Percentiles rank a stretch among this genome's conserved stretches.
These are phyloP conservation scores for Galago senegalensis DNA, from an alignment of 2,797 vertebrate species.

Conservation along the genomic window DNA sequence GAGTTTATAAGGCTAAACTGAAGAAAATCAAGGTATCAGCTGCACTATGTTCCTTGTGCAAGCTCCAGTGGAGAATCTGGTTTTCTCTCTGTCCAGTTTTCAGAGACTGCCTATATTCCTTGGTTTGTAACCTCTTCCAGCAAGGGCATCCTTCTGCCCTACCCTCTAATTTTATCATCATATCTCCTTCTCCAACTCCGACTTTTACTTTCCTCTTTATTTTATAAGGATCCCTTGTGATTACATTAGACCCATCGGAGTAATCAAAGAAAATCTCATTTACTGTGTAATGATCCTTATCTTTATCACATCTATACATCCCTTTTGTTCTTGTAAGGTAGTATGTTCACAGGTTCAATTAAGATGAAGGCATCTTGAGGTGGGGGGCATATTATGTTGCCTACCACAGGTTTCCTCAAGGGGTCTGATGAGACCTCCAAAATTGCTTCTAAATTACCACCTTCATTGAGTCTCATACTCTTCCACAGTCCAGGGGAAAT, in stretches of 20 bases:
- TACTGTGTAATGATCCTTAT: not conserved
- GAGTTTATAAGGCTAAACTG: not conserved
- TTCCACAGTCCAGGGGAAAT: not conserved
- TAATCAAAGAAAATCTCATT: not conserved
- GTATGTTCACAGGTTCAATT: not conserved
- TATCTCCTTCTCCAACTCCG: not conserved
- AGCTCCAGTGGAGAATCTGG: not conserved
- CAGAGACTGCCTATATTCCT: not conserved
- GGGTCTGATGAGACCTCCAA: not conserved
- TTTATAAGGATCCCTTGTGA: not conserved
- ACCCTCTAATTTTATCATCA: not conserved
- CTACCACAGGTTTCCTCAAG: not conserved
- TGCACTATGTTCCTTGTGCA: not conserved
- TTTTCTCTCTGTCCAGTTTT: not conserved
- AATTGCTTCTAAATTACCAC: not conserved
- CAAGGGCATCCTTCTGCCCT: not conserved
- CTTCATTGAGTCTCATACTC: not conserved
- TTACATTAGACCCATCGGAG: too few relatives aligned
- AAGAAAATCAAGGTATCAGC: not conserved
- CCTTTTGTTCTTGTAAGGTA: not conserved
- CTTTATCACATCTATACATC: not conserved
- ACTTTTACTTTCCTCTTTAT: not conserved
- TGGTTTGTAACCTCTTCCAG: not conserved
- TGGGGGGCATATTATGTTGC: not conserved
- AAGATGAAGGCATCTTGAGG: not conserved